Evolutionary conservation across 2,888 invertebrate genomes (phyloP).

Genomic region (Colletes collaris): DNA sequence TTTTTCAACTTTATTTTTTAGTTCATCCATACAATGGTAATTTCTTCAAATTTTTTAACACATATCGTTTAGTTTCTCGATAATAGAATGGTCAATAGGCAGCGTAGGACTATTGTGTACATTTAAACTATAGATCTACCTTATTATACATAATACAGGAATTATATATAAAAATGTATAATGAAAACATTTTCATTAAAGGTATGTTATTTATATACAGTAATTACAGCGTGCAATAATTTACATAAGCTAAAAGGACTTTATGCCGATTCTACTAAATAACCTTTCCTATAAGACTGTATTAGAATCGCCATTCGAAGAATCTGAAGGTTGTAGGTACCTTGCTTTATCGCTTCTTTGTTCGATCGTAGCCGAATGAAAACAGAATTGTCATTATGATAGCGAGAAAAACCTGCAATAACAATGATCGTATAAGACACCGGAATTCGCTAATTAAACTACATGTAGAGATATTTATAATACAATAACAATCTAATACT

Average conservation of each 20-base stretch:
- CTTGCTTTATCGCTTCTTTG: slow-evolving; percentile 29
- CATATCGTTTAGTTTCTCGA: slow-evolving; percentile 6
- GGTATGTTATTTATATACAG: slow-evolving; percentile 46
- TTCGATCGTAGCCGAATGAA: slow-evolving; percentile 39
- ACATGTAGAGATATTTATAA: slow-evolving; percentile 15
- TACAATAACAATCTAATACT: not conserved
- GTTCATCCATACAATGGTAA: slow-evolving; percentile 24
- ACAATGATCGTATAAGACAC: slow-evolving; percentile 63
- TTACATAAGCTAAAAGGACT: slow-evolving; percentile 29
- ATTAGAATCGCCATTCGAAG: slow-evolving; percentile 18
- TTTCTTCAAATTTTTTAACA: not conserved
- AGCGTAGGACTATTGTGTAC: slow-evolving; percentile 27
- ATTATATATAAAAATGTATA: slow-evolving; percentile 45
- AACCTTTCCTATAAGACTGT: slow-evolving; percentile 13
- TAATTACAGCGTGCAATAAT: slow-evolving; percentile 46
- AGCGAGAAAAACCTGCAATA: slow-evolving; percentile 75
- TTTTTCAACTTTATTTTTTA: slow-evolving; percentile 30
- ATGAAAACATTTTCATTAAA: slow-evolving; percentile 38
- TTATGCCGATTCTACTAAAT: slow-evolving; percentile 25
- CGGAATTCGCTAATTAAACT: not conserved
- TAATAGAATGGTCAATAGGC: slow-evolving; percentile 23
- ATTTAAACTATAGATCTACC: slow-evolving; percentile 16
- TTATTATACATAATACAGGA: slow-evolving; percentile 24
- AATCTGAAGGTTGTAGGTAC: slow-evolving; percentile 32
- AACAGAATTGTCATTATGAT: slow-evolving; percentile 63